These are phyloP conservation scores for Neomorphus geoffroyi DNA, from an alignment of 2,797 vertebrate species.

Conservation along the genomic window DNA sequence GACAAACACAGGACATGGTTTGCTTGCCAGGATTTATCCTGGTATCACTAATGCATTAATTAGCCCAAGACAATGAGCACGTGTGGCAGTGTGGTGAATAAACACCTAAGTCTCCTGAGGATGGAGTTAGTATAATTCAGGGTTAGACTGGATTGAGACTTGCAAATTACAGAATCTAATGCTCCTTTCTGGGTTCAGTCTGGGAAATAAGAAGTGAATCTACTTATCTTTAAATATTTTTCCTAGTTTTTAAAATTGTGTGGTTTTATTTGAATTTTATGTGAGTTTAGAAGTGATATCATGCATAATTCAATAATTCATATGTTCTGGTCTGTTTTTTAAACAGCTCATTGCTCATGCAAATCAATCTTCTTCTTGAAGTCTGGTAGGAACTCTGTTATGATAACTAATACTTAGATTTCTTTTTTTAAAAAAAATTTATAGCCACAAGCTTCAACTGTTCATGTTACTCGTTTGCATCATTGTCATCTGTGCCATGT, in stretches of 20 bases:
- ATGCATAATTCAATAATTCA: constrained; percentile 4
- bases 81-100: rapidly evolving
- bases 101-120: neutral
- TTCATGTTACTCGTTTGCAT: neutral
- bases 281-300: neutral
- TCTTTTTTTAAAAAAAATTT: neutral
- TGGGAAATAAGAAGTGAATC: neutral
- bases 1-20: neutral
- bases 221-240: neutral
- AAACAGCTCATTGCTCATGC: constrained; percentile 1
- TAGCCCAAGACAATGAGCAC: rapidly evolving
- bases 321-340: neutral
- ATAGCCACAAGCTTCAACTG: neutral
- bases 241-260: neutral
- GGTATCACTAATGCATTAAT: neutral
- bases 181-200: neutral
- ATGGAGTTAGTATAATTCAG: neutral
- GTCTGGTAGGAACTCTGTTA: neutral
- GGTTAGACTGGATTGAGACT: neutral
- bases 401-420: neutral
- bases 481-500: neutral
- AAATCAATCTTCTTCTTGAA: constrained; percentile 1
- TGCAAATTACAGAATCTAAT: neutral
- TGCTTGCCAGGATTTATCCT: neutral
- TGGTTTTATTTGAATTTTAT: constrained; percentile 8